These are phyloP conservation scores for Anseranas semipalmata DNA, from an alignment of 2,113 vertebrate species.

Conservation along the genomic window DNA sequence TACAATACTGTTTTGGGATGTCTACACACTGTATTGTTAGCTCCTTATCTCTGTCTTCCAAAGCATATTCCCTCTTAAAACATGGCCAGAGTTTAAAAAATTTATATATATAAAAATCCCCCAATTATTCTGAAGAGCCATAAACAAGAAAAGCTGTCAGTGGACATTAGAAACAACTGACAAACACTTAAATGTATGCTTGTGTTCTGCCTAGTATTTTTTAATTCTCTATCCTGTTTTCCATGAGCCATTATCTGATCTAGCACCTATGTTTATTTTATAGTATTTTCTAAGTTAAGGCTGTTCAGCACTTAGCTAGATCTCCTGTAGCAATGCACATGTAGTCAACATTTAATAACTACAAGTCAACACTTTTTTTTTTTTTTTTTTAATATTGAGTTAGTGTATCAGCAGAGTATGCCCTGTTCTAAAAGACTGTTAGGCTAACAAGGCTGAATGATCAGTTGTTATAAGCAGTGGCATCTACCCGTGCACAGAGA, in stretches of 20 bases:
- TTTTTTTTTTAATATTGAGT: background rate
- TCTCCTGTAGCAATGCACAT: background rate
- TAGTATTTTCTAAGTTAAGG: background rate
- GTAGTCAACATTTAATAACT: background rate
- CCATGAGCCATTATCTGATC: background rate
- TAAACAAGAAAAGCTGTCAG: background rate
- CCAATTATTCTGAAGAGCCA: background rate
- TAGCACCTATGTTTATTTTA: background rate
- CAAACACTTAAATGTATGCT: background rate
- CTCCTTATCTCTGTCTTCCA: background rate
- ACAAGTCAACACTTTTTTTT: background rate
- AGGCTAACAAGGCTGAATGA: background rate
- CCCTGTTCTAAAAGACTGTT: background rate
- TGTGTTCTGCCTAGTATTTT: background rate
- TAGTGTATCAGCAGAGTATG: background rate
- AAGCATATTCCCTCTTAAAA: background rate
- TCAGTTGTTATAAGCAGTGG: background rate
- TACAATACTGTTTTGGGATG: background rate
- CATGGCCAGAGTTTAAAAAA: background rate
- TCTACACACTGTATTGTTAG: background rate
- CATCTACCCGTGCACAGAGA: fast-evolving
- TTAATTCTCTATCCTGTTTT: background rate
- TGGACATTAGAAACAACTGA: background rate
- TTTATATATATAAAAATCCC: background rate
- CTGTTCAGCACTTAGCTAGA: background rate